Base-by-base conservation (phyloP, 2,797 vertebrate species). In the Characodon lateralis region DNA sequence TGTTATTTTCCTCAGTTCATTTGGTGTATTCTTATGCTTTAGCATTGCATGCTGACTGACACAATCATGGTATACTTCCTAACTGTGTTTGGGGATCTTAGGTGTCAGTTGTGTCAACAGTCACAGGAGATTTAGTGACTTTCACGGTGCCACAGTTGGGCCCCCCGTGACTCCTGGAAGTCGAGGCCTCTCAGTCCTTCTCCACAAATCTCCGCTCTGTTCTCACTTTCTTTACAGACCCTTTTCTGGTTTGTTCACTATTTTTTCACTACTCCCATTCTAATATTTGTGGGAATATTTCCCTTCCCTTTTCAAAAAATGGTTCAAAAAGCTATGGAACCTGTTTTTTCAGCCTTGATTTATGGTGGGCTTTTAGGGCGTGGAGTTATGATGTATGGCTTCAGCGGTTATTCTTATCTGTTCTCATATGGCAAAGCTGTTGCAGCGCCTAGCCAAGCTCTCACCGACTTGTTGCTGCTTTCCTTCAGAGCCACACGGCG, bases 361-460 rank as follows among this genome's bases (percentile, higher is more conserved):
- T 89, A 91, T 89, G 82, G 41, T 55, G 70, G 86, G 78, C 81
- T 84, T 80, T 72, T 77, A 73, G 85, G 83, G 79, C 63, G 82
- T 66, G 66, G 79, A 80, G 78, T 88, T 87, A 89, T 93, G 91
- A 94, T 94, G 85, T 89, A 94, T 88, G 85, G 89, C 89, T 78
- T 53, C 28, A 85, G 79, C 22, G 63, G 91, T 93, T 95, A 96
- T 95, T 96, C 92, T 94, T 94, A 93, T 93, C 93, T 78, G 82
- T 73, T 85, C 92, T 91, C 92, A 94, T 86, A 92, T 94, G 92
- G 91, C 90, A 92, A 88, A 89, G 89, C 87, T 87, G 85, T 86
- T 87, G 83, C 89, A 85, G 75, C 72, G 70, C 61, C 76, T 48
- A 78, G 83, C 74, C 83, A 85, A 82, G 78, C 77, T 84, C 88